Percentiles rank a stretch among this genome's conserved stretches.
These are phyloP conservation scores for Trichopria drosophilae DNA, from an alignment of 2,888 invertebrate genomes.

Conservation along the genomic window DNA sequence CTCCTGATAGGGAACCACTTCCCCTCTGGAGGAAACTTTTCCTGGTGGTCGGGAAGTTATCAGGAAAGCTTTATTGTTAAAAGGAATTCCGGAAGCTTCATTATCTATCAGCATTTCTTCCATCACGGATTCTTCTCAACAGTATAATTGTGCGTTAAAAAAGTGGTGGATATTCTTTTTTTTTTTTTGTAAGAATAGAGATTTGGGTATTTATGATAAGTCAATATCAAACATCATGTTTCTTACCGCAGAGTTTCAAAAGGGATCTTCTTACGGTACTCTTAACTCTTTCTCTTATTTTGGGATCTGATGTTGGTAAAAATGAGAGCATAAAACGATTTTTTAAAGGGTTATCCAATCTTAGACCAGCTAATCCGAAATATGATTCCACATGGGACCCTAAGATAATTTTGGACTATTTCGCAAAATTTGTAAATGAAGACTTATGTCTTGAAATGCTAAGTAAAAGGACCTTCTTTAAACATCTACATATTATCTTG, in stretches of 20 bases:
- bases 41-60: conserved; percentile 19
- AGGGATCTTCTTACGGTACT: conserved; percentile 26
- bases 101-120: conserved; percentile 17
- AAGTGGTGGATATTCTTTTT: conserved; percentile 33
- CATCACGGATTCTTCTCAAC: conserved; percentile 15
- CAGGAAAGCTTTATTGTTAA: conserved; percentile 8
- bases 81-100: conserved; percentile 16
- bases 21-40: conserved; percentile 12
- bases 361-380: conserved; percentile 23
- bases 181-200: conserved; percentile 13
- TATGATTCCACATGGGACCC: conserved; percentile 31
- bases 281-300: conserved; percentile 27
- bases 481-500: conserved; percentile 17
- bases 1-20: not conserved
- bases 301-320: conserved; percentile 13
- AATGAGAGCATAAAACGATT: conserved; percentile 31
- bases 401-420: conserved; percentile 19
- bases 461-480: too few species aligned
- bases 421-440: too few species aligned
- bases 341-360: conserved; percentile 24
- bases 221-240: conserved; percentile 4
- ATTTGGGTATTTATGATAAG: not conserved
- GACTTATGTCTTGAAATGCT: too few species aligned
- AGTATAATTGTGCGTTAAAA: conserved; percentile 23
- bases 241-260: conserved; percentile 19